Evolutionary conservation across 1,140 invertebrate species (phyloP).

Genomic region (Lordiphosa clarofinis): DNA sequence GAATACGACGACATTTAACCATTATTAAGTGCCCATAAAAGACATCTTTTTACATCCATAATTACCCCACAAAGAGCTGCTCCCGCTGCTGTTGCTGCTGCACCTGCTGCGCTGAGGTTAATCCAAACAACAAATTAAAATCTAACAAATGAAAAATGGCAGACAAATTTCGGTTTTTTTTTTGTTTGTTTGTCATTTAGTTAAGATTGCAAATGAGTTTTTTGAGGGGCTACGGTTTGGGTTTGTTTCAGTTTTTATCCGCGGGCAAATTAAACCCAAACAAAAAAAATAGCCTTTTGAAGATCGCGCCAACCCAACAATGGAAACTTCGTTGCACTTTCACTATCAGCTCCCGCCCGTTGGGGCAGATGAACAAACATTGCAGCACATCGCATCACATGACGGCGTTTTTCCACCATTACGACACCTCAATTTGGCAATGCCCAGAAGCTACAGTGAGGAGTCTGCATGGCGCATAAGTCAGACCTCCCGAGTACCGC

Average conservation of each 20-base stretch:
- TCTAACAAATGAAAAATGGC: conserved; percentile 36
- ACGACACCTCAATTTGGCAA: conserved; percentile 73
- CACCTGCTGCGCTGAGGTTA: background rate
- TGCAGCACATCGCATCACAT: conserved; percentile 25
- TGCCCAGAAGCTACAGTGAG: conserved; percentile 65
- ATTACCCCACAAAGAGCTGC: too few species aligned
- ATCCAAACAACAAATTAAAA: conserved; percentile 25
- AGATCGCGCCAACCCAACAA: conserved; percentile 40
- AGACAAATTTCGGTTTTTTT: conserved; percentile 27
- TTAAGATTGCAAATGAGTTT: conserved; percentile 66
- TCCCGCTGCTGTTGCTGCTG: background rate
- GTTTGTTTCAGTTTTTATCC: conserved; percentile 30
- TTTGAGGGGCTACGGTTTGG: conserved; percentile 14
- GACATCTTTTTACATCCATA: too few species aligned
- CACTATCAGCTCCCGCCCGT: conserved; percentile 33
- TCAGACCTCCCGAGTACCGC: conserved; percentile 5
- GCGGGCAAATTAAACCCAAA: conserved; percentile 25
- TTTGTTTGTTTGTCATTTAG: conserved; percentile 27
- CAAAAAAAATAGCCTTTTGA: too few species aligned
- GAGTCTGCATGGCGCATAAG: conserved; percentile 1
- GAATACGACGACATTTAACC: too few species aligned
- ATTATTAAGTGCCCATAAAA: too few species aligned
- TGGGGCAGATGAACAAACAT: conserved; percentile 43
- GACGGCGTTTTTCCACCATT: conserved; percentile 51
- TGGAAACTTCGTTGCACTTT: conserved; percentile 53